These are phyloP conservation scores for Tolmerus cingulatus DNA, from an alignment of 2,888 invertebrate genomes.

Conservation along the genomic window DNA sequence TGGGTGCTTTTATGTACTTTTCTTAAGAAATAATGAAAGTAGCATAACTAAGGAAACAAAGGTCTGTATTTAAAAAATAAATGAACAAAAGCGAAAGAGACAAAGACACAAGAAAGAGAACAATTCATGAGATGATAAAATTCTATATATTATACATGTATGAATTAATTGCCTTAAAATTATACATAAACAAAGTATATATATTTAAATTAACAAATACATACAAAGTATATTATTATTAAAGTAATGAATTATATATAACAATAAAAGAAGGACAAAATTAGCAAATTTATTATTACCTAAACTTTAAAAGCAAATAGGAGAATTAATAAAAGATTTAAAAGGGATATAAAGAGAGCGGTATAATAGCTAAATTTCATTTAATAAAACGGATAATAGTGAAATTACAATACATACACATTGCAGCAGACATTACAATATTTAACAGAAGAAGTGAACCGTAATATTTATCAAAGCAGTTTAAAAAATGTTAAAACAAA, in stretches of 20 bases:
- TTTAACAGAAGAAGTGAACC: slow-evolving; percentile 46
- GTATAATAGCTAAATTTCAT: slow-evolving; percentile 40
- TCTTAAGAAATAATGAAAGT: slow-evolving; percentile 12
- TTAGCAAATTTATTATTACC: slow-evolving; percentile 33
- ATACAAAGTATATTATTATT: slow-evolving; percentile 44
- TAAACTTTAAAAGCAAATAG: slow-evolving; percentile 26
- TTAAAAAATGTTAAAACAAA: slow-evolving; percentile 26
- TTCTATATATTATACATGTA: slow-evolving; percentile 50
- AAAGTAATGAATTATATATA: slow-evolving; percentile 38
- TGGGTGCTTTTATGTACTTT: slow-evolving; percentile 48
- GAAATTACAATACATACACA: slow-evolving; percentile 43
- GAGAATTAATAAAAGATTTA: slow-evolving; percentile 35
- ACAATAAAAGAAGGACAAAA: slow-evolving; percentile 31
- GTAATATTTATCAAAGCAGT: slow-evolving; percentile 36
- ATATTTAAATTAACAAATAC: slow-evolving; percentile 41
- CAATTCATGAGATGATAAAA: slow-evolving; percentile 44
- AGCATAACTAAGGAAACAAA: slow-evolving; percentile 36
- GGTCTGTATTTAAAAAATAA: slow-evolving; percentile 23
- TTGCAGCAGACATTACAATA: slow-evolving; percentile 45
- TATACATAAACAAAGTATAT: slow-evolving; percentile 46
- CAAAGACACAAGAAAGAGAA: slow-evolving; percentile 23
- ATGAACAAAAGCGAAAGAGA: slow-evolving; percentile 21
- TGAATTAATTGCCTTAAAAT: slow-evolving; percentile 52
- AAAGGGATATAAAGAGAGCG: slow-evolving; percentile 33
- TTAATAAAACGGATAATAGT: slow-evolving; percentile 41